These are phyloP conservation scores for Pampus argenteus DNA, from an alignment of 2,797 vertebrate genomes.

Conservation along the genomic window DNA sequence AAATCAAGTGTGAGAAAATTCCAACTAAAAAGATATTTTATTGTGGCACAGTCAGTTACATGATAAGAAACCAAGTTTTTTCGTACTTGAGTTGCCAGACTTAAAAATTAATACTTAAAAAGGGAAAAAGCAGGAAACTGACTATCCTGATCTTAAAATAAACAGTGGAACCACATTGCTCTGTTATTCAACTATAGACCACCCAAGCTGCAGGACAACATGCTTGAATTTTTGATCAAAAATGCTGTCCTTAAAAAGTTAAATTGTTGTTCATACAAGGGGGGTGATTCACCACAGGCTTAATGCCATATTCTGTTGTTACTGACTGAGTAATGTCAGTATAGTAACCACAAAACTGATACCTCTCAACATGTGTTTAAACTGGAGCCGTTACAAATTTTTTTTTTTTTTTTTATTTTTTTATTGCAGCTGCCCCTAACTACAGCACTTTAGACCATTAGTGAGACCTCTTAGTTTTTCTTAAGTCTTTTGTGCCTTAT, in stretches of 20 bases:
- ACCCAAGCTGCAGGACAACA: conserved; percentile 2
- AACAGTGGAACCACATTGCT: not conserved
- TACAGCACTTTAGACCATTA: not conserved
- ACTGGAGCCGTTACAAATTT: conserved; percentile 15
- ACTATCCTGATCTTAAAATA: conserved; percentile 33
- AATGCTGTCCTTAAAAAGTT: not conserved
- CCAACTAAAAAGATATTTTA: not conserved
- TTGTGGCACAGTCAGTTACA: not conserved
- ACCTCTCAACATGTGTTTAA: conserved; percentile 3
- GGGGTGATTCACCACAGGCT: not conserved
- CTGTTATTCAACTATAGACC: conserved; percentile 28
- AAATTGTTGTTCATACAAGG: too few relatives aligned
- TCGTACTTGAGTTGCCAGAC: too few relatives aligned
- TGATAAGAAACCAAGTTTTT: not conserved
- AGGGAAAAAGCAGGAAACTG: conserved; percentile 7
- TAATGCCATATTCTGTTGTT: not conserved
- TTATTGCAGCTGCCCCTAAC: conserved; percentile 34
- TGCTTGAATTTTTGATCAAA: too few relatives aligned
- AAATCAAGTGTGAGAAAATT: not conserved
- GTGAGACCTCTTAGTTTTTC: conserved; percentile 29
- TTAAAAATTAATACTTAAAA: conserved; percentile 9
- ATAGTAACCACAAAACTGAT: not conserved
- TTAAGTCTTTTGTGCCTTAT: conserved; percentile 55
- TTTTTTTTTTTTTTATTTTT: conserved; percentile 37
- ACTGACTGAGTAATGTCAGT: not conserved